Conservation (phyloP, 2,888 invertebrate genomes). For the Galeopsomyia nigrocyanea region DNA sequence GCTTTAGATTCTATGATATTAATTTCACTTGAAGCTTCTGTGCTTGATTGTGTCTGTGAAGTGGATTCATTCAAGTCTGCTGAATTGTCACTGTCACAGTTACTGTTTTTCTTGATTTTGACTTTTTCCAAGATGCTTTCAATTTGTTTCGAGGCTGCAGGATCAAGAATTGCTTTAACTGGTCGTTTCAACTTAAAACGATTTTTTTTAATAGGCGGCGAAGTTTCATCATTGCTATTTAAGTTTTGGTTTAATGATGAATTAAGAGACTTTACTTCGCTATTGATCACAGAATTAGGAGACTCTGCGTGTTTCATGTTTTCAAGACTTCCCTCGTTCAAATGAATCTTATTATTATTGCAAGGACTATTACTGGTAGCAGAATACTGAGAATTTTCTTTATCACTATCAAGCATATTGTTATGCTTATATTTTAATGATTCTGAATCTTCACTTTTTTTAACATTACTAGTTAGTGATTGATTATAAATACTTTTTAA, state of each 20-base stretch:
- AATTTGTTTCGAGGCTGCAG: conserved; percentile 55
- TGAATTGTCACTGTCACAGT: neutral
- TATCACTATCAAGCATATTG: conserved; percentile 51
- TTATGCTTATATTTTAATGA: conserved; percentile 59
- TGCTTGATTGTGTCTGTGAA: neutral
- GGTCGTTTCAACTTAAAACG: conserved; percentile 62
- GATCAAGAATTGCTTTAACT: conserved; percentile 57
- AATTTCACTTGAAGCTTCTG: too few relatives aligned
- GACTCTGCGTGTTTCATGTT: too few relatives aligned
- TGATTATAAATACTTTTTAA: conserved; percentile 48
- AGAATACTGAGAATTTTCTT: conserved; percentile 15
- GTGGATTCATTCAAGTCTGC: conserved; percentile 2
- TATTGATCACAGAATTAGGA: neutral
- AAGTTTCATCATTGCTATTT: neutral
- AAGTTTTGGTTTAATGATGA: neutral
- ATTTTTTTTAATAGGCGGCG: conserved; percentile 36
- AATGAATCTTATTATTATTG: neutral
- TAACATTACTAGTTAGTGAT: conserved; percentile 17
- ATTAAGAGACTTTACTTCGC: conserved; percentile 5
- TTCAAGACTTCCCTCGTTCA: too few relatives aligned
- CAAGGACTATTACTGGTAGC: neutral
- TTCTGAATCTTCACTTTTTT: conserved; percentile 29
- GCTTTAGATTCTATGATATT: neutral
- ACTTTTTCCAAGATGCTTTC: conserved; percentile 58
- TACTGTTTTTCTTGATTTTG: conserved; percentile 23